Base-by-base conservation (phyloP, 1,140 invertebrate species). In the Calliphora vicina region DNA sequence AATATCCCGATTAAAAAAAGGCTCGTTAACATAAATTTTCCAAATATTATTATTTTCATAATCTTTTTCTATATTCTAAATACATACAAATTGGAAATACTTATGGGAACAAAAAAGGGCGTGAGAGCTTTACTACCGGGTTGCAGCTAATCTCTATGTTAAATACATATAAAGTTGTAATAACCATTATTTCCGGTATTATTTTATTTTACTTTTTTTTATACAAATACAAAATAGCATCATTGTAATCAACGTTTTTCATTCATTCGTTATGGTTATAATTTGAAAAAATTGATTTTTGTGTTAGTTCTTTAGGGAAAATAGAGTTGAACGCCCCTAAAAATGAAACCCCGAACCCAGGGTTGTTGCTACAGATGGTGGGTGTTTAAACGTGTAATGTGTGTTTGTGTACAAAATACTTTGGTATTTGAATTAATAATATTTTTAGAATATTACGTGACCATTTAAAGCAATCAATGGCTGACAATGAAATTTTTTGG, bases 391-490 rank as follows among this genome's bases (percentile, higher is more conserved):
- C 15, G 13, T 57, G 50, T 57, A n/a, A 57, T 15, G n/a, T 57
- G 15, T n/a, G 50, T 57, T 15, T 57, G 5, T n/a, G 5, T n/a
- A 57, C 50, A 1, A 17, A n/a, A 57, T n/a, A 57, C 1, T 2
- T 15, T 57, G 5, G 15, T n/a, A 17, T 57, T 57, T 57, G 61
- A 67, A 67, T 67, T 67, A 67, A 67, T 67, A 67, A 67, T 67
- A 67, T 67, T 67, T 67, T 9, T 20, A n/a, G n/a, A 67, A 67
- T 67, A 67, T 67, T 67, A 67, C 61, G 61, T 67, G 61, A 67
- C 61, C 61, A 67, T 67, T 67, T 67, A 67, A 67, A 67, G 61
- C 20, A 67, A 67, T 67, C 61, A 67, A 67, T 67, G 61, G 20
- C 17, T 67, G 61, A 67, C 61, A 23, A 20, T 67, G 20, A 23